A percentile compares a stretch with the other conserved stretches of the same genome.
phyloP scores from a whole-genome alignment of 2,113 vertebrate genomes.

The Eublepharis macularius region DNA sequence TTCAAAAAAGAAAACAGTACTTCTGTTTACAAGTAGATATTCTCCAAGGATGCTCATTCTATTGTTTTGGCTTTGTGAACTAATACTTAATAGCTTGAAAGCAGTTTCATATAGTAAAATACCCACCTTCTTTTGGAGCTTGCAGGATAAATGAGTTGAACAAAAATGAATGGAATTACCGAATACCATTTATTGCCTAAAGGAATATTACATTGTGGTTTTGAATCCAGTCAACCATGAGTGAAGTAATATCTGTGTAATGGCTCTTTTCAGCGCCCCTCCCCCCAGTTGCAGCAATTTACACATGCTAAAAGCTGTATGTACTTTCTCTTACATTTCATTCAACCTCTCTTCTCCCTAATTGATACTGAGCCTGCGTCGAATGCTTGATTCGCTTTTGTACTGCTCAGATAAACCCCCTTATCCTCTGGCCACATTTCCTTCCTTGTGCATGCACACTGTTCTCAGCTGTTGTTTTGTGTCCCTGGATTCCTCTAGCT shows the following conservation, averaged over 20 bases:
- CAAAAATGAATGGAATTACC: neutral
- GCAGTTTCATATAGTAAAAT: conserved; percentile 54
- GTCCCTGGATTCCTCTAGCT: too few relatives aligned
- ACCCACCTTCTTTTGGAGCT: neutral
- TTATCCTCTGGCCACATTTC: too few relatives aligned
- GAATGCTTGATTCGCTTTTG: too few relatives aligned
- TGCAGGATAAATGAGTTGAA: neutral
- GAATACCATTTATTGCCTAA: neutral
- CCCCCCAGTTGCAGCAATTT: neutral
- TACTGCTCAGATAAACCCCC: too few relatives aligned
- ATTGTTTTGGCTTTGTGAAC: conserved; percentile 29
- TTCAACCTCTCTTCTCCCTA: too few relatives aligned
- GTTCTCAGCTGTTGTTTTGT: too few relatives aligned
- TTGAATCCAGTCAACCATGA: neutral
- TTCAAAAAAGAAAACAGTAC: conserved; percentile 18
- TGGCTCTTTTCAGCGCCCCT: neutral
- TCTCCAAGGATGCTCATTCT: conserved; percentile 34
- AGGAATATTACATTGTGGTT: neutral
- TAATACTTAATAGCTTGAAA: conserved; percentile 28
- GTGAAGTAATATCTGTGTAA: neutral
- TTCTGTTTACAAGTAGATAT: conserved; percentile 39
- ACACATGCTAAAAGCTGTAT: too few relatives aligned
- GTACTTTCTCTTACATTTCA: too few relatives aligned
- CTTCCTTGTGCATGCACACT: too few relatives aligned
- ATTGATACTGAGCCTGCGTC: too few relatives aligned